phyloP scores from a whole-genome alignment of 1,140 invertebrate species.

The Polypedilum vanderplanki region DNA sequence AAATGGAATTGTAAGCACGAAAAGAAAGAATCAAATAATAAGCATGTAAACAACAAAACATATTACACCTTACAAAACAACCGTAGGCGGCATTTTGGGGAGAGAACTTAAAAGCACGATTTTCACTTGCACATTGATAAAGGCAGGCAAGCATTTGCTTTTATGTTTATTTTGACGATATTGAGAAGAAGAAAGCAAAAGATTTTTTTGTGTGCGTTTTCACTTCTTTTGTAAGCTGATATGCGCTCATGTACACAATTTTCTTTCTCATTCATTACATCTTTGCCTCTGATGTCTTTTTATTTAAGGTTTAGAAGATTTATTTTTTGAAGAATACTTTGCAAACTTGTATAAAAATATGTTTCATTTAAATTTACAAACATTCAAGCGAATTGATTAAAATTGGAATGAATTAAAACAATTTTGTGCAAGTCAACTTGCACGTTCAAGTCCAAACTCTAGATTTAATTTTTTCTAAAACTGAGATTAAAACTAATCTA shows the following conservation, averaged over 20 bases:
- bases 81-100: neutral
- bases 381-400: no score
- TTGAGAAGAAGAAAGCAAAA: neutral
- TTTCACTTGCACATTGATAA: neutral
- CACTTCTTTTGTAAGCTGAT: neutral
- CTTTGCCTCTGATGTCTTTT: neutral
- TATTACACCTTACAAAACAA: neutral
- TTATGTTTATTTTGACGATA: constrained; percentile 16
- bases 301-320: neutral
- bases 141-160: neutral
- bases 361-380: no score
- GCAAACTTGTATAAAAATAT: no score
- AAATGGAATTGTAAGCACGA: neutral
- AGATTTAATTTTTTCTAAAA: no score
- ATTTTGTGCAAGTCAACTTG: no score
- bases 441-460: no score
- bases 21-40: constrained; percentile 12
- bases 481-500: no score
- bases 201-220: neutral
- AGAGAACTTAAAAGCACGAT: neutral
- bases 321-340: no score
- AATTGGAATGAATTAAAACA: no score
- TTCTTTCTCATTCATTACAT: neutral
- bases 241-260: neutral
- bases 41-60: neutral